Conservation (phyloP, 2,797 vertebrate genomes). For the Paratrypauchen microcephalus region DNA sequence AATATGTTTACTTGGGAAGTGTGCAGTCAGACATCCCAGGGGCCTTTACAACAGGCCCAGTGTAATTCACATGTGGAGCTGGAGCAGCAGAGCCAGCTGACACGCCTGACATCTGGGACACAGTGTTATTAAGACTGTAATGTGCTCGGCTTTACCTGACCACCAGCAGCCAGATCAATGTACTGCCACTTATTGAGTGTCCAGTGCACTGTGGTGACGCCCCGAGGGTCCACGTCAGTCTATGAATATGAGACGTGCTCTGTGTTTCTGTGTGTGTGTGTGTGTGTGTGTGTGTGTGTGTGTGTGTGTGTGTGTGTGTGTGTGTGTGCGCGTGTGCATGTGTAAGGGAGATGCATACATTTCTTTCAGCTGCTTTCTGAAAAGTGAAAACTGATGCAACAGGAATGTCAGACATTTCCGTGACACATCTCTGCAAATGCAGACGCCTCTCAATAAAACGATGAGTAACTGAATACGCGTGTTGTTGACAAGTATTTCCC, state of each 20-base stretch:
- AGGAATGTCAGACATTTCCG: conserved; percentile 39
- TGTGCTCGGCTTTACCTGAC: conserved; percentile 35
- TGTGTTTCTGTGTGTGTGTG: conserved; percentile 5
- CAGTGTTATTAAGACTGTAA: conserved; percentile 47
- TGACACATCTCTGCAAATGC: conserved; percentile 5
- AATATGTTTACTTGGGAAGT: conserved; percentile 1
- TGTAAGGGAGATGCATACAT: conserved; percentile 11
- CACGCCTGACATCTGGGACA: conserved; percentile 29
- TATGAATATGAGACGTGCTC: conserved; percentile 13
- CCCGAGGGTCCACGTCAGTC: conserved; percentile 21
- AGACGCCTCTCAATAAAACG: conserved; percentile 11
- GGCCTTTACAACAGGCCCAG: conserved; percentile 14
- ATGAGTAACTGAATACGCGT: conserved; percentile 5
- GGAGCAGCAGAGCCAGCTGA: neutral
- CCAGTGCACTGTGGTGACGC: conserved; percentile 24
- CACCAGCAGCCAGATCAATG: conserved; percentile 51
- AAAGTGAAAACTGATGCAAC: conserved; percentile 39
- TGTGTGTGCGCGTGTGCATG: neutral
- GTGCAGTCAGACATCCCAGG: neutral
- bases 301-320: neutral
- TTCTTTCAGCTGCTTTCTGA: conserved; percentile 39
- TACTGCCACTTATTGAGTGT: conserved; percentile 40
- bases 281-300: neutral
- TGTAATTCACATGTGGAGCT: conserved; percentile 17
- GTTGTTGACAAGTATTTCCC: conserved; percentile 12